Base-by-base conservation (phyloP, 37 sponge, comb jelly and placozoan species). In the Petrosia ficiformis region DNA sequence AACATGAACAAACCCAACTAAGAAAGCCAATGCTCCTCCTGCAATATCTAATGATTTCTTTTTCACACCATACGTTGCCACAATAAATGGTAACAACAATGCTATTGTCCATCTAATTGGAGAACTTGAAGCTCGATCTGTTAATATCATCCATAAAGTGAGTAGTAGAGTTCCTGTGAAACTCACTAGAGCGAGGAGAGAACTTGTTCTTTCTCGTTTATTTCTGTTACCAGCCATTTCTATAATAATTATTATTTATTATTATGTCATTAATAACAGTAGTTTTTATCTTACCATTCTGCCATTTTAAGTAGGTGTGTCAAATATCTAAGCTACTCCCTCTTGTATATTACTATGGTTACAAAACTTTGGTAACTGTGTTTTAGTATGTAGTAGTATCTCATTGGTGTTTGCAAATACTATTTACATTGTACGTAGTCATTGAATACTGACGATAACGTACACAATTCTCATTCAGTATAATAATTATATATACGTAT, bases 1-100 rank as follows among this genome's bases (percentile, higher is more conserved):
- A 5, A 90, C 82, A 22, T 89, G 83, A 2, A 83, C n/a, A 42
- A 78, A 82, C 4, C 96, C 96, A 11, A 95, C 94, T 19, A 86
- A 24, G 34, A 95, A 26, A 21, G 96, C 89, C 36, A 77, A 59
- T 74, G 82, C 48, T 24, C 76, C 93, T 65, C 91, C 96, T 22
- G 90, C 68, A 6, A 67, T 19, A 52, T 82, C 73, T 58, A 95
- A 65, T 16, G 93, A 92, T 44, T 65, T 75, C 71, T 75, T 89
- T 37, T 66, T 77, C 41, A 85, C 33, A 22, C 93, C 93, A 63
- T 82, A 87, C 30, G 57, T 33, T 25, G 92, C 65, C 22, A 86
- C 63, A 0, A 75, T 26, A 14, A 75, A 29, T 0, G 96, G 67
- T 24, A 93, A 67, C 19, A 69, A 16, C 48, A 87, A 6, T 1